A percentile compares a stretch with the other conserved stretches of the same genome.
These are phyloP conservation scores for Drosophila nigromelanica DNA, from an alignment of 1,140 invertebrate species.

Conservation along the genomic window DNA sequence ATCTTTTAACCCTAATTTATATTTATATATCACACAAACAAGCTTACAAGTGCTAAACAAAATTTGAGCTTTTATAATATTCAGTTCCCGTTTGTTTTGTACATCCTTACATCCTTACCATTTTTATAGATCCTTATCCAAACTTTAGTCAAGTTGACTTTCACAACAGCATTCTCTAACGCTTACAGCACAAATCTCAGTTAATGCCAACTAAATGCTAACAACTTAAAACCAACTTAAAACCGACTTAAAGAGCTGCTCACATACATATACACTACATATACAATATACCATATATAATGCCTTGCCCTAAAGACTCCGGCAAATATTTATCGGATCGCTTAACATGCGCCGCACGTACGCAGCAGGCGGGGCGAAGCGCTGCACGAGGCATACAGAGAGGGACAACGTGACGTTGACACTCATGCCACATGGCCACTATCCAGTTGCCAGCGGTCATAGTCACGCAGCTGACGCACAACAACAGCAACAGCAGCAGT, in stretches of 20 bases:
- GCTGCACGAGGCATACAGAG: conserved; percentile 14
- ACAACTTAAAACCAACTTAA: conserved; percentile 81
- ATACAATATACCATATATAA: conserved; percentile 31
- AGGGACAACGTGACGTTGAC: conserved; percentile 70
- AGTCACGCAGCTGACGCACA: conserved; percentile 64
- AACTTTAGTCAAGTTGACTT: conserved; percentile 11
- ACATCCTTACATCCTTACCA: too few species aligned
- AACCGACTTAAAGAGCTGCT: conserved; percentile 60
- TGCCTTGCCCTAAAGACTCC: conserved; percentile 43
- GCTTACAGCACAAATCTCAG: conserved; percentile 61
- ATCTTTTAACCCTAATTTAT: neutral
- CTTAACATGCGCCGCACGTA: conserved; percentile 65
- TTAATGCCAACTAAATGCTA: conserved; percentile 77
- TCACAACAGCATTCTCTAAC: neutral
- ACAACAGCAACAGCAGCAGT: conserved; percentile 17
- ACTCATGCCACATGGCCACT: conserved; percentile 57
- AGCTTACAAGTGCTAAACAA: neutral
- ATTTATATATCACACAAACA: too few species aligned
- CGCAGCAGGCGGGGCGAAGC: conserved; percentile 18
- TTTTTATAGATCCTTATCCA: neutral
- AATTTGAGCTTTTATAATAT: neutral
- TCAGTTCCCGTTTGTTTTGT: neutral
- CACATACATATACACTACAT: conserved; percentile 28
- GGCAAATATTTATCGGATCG: conserved; percentile 73
- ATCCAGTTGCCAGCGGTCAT: conserved; percentile 37